Base-by-base conservation (phyloP, 2,797 vertebrate genomes). In the Sebastolobus alascanus region DNA sequence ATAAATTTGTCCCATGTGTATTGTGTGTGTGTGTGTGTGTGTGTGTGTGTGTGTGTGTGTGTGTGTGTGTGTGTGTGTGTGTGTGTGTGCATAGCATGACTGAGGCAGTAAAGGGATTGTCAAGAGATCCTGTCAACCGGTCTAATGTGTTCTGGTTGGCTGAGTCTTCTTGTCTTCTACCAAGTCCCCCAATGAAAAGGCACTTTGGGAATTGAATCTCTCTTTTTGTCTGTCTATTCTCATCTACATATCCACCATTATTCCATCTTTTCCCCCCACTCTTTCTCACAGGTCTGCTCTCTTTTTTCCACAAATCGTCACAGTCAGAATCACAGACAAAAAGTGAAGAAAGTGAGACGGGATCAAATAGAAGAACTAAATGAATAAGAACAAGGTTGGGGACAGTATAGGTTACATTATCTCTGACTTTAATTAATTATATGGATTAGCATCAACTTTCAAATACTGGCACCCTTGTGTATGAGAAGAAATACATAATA, bases 171-270 rank as follows among this genome's bases (percentile, higher is more conserved):
- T 65, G 56, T 84, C 83, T 89, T 68, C 72, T 82, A 73, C 50
- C 61, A 75, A 46, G 2, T 66, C 69, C 82, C 50, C 37, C 16
- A 12, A 2, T 80, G 56, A 73, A 76, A 84, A 73, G 64, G 64
- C 82, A 89, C 65, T 87, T 66, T 87, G 89, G 82, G 91, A 93
- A 83, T 85, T 86, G 5, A 25, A 54, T 77, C n/a, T 59, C n/a
- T 73, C 6, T 60, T 14, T 71, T 60, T 72, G 50, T 69, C 56
- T 77, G 5, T 80, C 20, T 22, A 59, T 22, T 33, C 22, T 16
- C 31, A 5, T 50, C 20, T 9, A 14, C 46, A 65, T 52, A 8
- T 59, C 58, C 29, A 31, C 16, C 60, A 18, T 52, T 18, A 52
- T 35, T 80, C 18, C 11, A 35, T 59, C 54, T 16, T 65, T 69